Conservation (phyloP, 2,113 vertebrate genomes). For the Elaphurus davidianus region DNA sequence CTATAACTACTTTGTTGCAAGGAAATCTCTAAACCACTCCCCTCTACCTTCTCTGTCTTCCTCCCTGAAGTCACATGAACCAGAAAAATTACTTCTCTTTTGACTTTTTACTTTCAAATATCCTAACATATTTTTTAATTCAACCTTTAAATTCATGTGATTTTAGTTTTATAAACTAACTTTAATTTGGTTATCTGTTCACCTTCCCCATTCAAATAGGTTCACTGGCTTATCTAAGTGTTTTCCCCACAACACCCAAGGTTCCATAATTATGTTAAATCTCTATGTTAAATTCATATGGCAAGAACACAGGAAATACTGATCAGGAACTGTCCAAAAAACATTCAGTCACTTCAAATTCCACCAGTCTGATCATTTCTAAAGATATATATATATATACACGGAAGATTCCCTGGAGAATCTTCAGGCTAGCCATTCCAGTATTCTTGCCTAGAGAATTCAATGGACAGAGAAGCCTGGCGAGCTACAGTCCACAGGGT, state of each 20-base stretch:
- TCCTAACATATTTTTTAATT: neutral
- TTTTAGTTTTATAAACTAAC: neutral
- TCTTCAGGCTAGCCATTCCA: neutral
- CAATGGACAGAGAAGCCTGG: neutral
- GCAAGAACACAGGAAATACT: neutral
- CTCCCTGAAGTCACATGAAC: neutral
- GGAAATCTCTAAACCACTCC: neutral
- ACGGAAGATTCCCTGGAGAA: neutral
- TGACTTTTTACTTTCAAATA: neutral
- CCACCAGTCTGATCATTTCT: slow-evolving; percentile 27
- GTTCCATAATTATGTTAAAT: neutral
- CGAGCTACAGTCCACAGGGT: neutral
- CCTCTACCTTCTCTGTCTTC: neutral
- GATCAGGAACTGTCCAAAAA: neutral
- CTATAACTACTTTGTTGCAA: neutral
- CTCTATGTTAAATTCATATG: neutral
- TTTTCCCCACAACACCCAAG: neutral
- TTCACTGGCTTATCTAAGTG: neutral
- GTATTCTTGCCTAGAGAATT: neutral
- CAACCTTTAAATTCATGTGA: neutral
- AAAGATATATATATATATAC: neutral
- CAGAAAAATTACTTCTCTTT: neutral
- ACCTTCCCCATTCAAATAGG: neutral
- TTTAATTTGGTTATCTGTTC: neutral
- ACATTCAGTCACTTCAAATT: neutral